Evolutionary conservation across 2,113 vertebrate genomes (phyloP), one percentile per base, ranked within the genome.

Genomic region (Ahaetulla prasina): DNA sequence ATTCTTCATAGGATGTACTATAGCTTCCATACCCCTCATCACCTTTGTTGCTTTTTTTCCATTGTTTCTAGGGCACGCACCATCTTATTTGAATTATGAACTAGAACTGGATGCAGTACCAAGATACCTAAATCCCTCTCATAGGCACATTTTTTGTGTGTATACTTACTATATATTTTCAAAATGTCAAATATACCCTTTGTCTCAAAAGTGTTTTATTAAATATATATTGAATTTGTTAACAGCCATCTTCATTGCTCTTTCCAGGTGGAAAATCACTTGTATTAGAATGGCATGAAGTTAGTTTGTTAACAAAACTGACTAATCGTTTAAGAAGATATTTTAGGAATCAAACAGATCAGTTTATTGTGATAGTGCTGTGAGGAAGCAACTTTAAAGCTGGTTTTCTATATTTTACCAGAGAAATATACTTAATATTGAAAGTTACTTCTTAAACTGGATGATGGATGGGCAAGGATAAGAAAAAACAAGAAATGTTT

Each of bases 401-500:
- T 68, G 12, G 5, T n/a, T 68, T 63, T 68, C 6, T n/a, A n/a
- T 16, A 3, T 68, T 27, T 27, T n/a, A 14, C 10, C 30, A n/a
- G 63, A 68, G 12, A 11, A 68, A 68, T 68, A 68, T 68, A n/a
- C 11, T 68, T 35, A n/a, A 68, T 74, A 39, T 89, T n/a, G 39
- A 16, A 89, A 85, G 57, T 22, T 49, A 11, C 27, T 49, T 53
- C 39, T 49, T 85, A 55, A 60, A 18, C 54, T 57, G 30, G 74
- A 45, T 85, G 89, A 2, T 0, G 87, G 93, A n/a, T 35, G 23
- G 23, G 55, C 53, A 92, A 94, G 91, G 3, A 45, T 93, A 94
- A 35, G 89, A 90, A 92, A 55, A 95, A 11, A 94, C 93, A 95
- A 92, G 68, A 94, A 95, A 94, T 94, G 95, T 96, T 95, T 96